Percentiles rank a stretch among this genome's conserved stretches.
These are phyloP conservation scores for Cirrhinus molitorella DNA, from an alignment of 2,797 vertebrate species.

Conservation along the genomic window DNA sequence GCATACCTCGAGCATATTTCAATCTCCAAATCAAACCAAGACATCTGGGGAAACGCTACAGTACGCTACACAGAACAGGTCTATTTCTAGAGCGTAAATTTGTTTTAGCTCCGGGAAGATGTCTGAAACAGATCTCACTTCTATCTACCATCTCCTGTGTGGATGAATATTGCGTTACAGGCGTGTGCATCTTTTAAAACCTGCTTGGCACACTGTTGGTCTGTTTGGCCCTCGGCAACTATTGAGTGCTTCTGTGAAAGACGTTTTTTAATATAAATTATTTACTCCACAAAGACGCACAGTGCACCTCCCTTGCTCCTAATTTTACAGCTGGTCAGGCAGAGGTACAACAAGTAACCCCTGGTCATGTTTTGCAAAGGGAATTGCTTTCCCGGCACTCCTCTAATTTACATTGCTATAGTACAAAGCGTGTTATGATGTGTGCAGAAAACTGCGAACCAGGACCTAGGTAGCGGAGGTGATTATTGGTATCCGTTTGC, in stretches of 20 bases:
- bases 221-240: slow-evolving; percentile 70
- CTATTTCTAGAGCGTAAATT: slow-evolving; percentile 58
- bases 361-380: slow-evolving; percentile 75
- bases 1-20: slow-evolving; percentile 62
- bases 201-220: slow-evolving; percentile 67
- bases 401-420: slow-evolving; percentile 64
- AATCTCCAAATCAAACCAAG: slow-evolving; percentile 66
- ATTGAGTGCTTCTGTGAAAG: slow-evolving; percentile 72
- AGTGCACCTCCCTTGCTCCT: slow-evolving; percentile 77
- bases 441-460: slow-evolving; percentile 68
- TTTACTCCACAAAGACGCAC: slow-evolving; percentile 74
- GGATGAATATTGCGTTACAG: slow-evolving; percentile 59
- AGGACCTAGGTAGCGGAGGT: slow-evolving; percentile 70
- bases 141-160: slow-evolving; percentile 65
- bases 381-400: slow-evolving; percentile 69
- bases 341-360: slow-evolving; percentile 77
- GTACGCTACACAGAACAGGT: slow-evolving; percentile 51
- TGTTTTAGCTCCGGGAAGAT: slow-evolving; percentile 52
- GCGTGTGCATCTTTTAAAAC: slow-evolving; percentile 66
- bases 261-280: slow-evolving; percentile 81
- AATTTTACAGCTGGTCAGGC: slow-evolving; percentile 81
- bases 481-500: slow-evolving; percentile 65
- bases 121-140: slow-evolving; percentile 61
- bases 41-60: slow-evolving; percentile 53
- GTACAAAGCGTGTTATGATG: slow-evolving; percentile 54